These are phyloP conservation scores for Caenorhabditis afra DNA, from an alignment of 2,888 invertebrate genomes.

Conservation along the genomic window DNA sequence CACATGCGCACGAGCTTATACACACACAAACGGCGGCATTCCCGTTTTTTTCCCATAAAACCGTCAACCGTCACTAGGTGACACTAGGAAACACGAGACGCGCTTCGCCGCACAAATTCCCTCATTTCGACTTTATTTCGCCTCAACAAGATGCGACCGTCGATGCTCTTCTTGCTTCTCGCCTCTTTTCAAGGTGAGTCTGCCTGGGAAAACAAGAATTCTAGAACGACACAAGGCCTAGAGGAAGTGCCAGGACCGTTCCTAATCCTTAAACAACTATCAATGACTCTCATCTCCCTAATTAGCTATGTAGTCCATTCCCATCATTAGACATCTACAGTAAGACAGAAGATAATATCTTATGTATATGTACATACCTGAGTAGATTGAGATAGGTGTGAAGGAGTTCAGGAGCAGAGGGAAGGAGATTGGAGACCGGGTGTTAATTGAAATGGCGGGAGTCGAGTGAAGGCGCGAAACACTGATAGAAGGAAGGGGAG, in stretches of 20 bases:
- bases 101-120: conserved; percentile 39
- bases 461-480: conserved; percentile 37
- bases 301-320: too few species aligned
- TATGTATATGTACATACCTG: background rate
- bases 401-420: background rate
- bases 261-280: too few species aligned
- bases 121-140: conserved; percentile 32
- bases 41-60: conserved; percentile 23
- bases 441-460: conserved; percentile 22
- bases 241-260: too few species aligned
- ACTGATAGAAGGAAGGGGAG: conserved; percentile 40
- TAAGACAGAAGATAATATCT: too few species aligned
- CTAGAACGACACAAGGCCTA: background rate
- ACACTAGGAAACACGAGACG: conserved; percentile 44
- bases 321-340: too few species aligned
- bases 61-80: conserved; percentile 45
- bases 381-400: background rate
- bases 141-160: conserved; percentile 30
- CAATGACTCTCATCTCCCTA: too few species aligned
- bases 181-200: conserved; percentile 27
- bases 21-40: too few species aligned
- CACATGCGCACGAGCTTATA: too few species aligned
- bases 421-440: background rate
- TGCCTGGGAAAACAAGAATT: background rate
- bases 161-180: conserved; percentile 23